Evolutionary conservation across 2,797 vertebrate genomes (phyloP), one percentile per base, ranked within the genome.

Genomic region (Manis pentadactyla): DNA sequence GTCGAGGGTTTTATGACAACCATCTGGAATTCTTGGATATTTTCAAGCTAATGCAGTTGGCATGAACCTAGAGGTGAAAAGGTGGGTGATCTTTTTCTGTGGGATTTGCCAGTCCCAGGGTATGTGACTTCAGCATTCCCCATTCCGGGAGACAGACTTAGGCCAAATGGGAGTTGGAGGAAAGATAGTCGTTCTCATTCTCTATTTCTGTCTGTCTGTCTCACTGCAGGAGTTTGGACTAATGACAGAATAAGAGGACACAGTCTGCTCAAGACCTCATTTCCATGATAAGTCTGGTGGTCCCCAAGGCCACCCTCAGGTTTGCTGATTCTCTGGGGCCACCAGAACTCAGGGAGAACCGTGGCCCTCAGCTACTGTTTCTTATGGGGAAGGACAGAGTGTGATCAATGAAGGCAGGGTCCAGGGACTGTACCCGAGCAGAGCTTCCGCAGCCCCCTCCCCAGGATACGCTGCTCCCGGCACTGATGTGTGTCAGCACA

Each of bases 21-120:
- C 71, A 11, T 78, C 86, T 91, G 93, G 91, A 91, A 37, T 69
- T 86, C 82, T 31, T 75, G 94, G 78, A 31, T 25, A 15, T 39
- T 64, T 42, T 88, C 71, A 29, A 49, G 61, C 23, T 64, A 31
- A 39, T 19, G 31, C 64, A 42, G 46, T 15, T 21, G 92, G 82
- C 34, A 4, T 27, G 86, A 63, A 53, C 27, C 75, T 14, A 39
- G 89, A 71, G 55, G 46, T 23, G 46, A 82, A 73, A 66, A 82
- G n/a, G 46, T 61, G 34, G 29, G 57, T 7, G 2, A 63, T 25
- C 51, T 42, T 78, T 68, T 19, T 29, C 9, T 18, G 46, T 29
- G 68, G n/a, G n/a, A 15, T 39, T 46, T 53, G 25, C 53, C 31
- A 29, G 46, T 74, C 77, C 29, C 4, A 12, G 57, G 18, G 9